Percentiles rank a stretch among this genome's conserved stretches.
Conservation (phyloP, 2,113 vertebrate species). For the Syrmaticus mikado region DNA sequence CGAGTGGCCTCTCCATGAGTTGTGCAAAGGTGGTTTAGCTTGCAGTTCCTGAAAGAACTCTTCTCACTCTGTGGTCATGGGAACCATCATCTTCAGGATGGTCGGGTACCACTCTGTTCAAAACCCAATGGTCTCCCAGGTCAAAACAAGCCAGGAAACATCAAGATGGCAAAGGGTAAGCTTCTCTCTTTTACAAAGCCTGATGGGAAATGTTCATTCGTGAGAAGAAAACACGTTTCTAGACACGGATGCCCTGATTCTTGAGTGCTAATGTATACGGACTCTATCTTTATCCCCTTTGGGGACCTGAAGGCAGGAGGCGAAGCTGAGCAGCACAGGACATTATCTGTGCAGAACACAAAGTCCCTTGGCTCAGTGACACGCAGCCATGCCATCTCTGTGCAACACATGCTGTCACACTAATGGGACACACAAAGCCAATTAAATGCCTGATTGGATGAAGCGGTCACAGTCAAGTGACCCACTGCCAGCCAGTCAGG, state of each 20-base stretch:
- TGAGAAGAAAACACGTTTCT: background rate
- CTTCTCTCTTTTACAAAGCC: background rate
- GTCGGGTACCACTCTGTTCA: background rate
- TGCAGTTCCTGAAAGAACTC: background rate
- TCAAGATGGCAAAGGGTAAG: background rate
- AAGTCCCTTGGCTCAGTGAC: background rate
- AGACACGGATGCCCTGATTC: rapidly evolving
- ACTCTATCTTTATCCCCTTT: background rate
- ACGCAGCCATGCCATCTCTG: background rate
- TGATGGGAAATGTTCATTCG: background rate
- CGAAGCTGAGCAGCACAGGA: background rate
- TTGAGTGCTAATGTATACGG: background rate
- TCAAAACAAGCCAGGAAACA: background rate
- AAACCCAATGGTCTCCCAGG: background rate
- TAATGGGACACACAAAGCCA: conserved; percentile 11
- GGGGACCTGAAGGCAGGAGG: background rate
- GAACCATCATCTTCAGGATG: background rate
- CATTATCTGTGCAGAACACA: background rate
- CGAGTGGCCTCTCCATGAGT: background rate
- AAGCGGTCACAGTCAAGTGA: background rate
- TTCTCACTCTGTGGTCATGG: no score
- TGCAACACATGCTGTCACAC: rapidly evolving
- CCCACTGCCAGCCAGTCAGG: conserved; percentile 11
- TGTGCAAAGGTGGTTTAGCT: background rate
- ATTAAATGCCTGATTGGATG: conserved; percentile 60